These are phyloP conservation scores for Aythya baeri DNA, from an alignment of 2,113 vertebrate species.

Conservation along the genomic window DNA sequence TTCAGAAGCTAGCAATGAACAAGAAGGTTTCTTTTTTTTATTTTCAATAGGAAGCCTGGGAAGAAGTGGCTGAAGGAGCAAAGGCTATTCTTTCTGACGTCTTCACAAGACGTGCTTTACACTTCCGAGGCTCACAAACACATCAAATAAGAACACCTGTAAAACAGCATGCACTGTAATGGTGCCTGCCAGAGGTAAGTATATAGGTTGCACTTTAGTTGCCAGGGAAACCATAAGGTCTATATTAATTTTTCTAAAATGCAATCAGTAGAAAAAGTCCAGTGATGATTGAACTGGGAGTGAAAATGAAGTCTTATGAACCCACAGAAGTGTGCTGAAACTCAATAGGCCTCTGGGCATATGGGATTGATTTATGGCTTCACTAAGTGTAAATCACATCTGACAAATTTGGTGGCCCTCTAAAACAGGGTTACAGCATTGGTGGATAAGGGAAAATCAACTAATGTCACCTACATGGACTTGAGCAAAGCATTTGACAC, in stretches of 20 bases:
- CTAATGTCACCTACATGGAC: neutral
- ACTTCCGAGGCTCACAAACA: neutral
- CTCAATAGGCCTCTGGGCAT: neutral
- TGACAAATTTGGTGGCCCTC: neutral
- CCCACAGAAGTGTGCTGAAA: neutral
- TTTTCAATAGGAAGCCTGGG: neutral
- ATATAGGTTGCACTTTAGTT: neutral
- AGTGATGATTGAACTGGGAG: neutral
- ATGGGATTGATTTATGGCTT: neutral
- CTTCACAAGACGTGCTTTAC: neutral
- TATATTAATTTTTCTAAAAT: neutral
- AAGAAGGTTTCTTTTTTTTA: neutral
- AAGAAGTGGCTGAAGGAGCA: neutral
- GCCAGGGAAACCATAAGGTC: neutral
- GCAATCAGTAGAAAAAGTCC: neutral
- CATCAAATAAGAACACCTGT: neutral
- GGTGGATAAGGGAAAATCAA: neutral
- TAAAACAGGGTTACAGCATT: neutral
- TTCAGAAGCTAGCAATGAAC: neutral
- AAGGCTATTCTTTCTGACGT: neutral
- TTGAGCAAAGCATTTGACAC: neutral
- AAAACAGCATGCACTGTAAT: neutral
- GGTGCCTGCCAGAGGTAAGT: neutral
- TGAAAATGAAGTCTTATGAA: neutral
- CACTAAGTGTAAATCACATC: neutral